Percentiles rank a stretch among this genome's conserved stretches.
phyloP scores from a whole-genome alignment of 2,888 invertebrate genomes.

The Phanerotoma sp. region DNA sequence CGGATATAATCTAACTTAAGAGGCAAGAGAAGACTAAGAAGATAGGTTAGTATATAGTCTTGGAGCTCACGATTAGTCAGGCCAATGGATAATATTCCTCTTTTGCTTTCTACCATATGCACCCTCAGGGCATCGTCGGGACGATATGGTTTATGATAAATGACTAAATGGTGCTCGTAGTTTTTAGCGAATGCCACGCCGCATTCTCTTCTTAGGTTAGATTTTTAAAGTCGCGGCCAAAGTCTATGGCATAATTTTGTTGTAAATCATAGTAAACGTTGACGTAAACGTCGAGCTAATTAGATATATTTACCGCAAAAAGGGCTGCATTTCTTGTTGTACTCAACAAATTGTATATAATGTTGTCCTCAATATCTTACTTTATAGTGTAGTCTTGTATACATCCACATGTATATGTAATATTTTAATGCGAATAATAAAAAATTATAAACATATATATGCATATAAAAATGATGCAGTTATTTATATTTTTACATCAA shows the following conservation, averaged over 20 bases:
- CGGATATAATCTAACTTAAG: conserved; percentile 41
- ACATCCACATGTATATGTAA: no score
- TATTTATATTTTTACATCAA: neutral
- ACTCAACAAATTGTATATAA: conserved; percentile 24
- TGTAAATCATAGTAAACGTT: conserved; percentile 57
- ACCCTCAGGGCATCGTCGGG: conserved; percentile 46
- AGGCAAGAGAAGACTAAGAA: conserved; percentile 5
- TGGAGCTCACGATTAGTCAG: conserved; percentile 53
- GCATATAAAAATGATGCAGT: no score
- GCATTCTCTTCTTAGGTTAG: conserved; percentile 29
- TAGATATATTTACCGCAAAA: conserved; percentile 54
- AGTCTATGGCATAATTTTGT: conserved; percentile 55
- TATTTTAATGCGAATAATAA: no score
- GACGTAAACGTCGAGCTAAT: conserved; percentile 56
- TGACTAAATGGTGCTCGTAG: conserved; percentile 52
- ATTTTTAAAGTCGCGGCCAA: conserved; percentile 40
- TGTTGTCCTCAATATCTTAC: conserved; percentile 35
- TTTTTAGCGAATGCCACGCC: conserved; percentile 10
- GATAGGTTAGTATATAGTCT: conserved; percentile 18
- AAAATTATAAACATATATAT: conserved; percentile 24
- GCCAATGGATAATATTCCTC: conserved; percentile 53
- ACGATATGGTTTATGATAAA: conserved; percentile 52
- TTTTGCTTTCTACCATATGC: conserved; percentile 39
- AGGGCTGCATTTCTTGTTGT: conserved; percentile 41
- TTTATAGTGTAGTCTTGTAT: neutral